Evolutionary conservation across 2,888 invertebrate species (phyloP), one percentile per base, ranked within the genome.

Genomic region (Zelleria hepariella): DNA sequence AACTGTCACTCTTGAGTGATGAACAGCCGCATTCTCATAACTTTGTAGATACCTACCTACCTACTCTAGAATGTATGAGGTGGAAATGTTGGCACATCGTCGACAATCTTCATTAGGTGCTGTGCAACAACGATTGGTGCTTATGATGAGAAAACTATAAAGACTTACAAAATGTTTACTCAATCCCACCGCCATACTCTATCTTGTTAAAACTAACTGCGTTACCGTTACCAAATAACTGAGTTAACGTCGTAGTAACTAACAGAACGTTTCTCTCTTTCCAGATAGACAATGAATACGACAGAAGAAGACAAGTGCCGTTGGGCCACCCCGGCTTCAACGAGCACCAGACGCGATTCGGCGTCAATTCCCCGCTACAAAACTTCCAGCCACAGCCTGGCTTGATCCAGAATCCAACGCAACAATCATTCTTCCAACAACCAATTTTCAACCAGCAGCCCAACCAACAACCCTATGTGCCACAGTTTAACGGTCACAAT

Each of bases 251-350:
- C 6, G 10, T 48, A 15, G 7, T 52, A 56, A 52, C 7, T 61
- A 55, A 59, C 42, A 8, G 6, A 15, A 56, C 57, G 62, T 66
- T 71, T 63, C 68, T 59, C 68, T 74, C 64, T 64, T 84, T 86
- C 32, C 86, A 88, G 88, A 73, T 84, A 74, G 88, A 88, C 71
- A 86, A 88, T 82, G 87, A 88, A 66, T 88, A 77, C 74, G 88
- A 88, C 65, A 79, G 86, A 77, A 82, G 79, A 78, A 79, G 87
- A 73, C 86, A 86, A 65, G 75, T 80, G 47, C 66, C 77, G 25
- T 67, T 80, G 64, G 80, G 80, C 59, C 86, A 83, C 60, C 72
- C 83, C 49, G 86, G 85, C 51, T 86, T 87, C 71, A 85, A 66
- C 63, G 87, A 88, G 64, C 87, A 88, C 63, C 87, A 86, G 66